These are phyloP conservation scores for Drosophila longiperda DNA, from an alignment of 2,888 invertebrate species.

Conservation along the genomic window DNA sequence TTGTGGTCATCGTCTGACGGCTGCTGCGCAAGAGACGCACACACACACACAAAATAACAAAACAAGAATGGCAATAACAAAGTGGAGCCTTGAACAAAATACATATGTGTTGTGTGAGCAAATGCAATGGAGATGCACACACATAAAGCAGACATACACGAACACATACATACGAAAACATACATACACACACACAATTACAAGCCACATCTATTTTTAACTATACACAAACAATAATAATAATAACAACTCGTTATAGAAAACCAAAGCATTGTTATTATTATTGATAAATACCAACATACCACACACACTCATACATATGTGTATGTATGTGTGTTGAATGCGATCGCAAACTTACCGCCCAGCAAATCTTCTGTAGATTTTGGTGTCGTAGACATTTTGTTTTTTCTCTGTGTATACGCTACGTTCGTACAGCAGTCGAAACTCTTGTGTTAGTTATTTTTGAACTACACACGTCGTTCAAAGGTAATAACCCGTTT, in stretches of 20 bases:
- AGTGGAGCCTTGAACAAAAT: conserved; percentile 66
- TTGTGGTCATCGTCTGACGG: conserved; percentile 48
- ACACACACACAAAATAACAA: conserved; percentile 43
- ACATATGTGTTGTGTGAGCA: conserved; percentile 26
- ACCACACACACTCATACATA: conserved; percentile 17
- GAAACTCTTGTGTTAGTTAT: conserved; percentile 42
- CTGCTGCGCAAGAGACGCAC: conserved; percentile 45
- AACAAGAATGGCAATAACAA: conserved; percentile 61
- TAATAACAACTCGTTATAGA: conserved; percentile 45
- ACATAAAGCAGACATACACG: conserved; percentile 26
- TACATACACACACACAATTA: conserved; percentile 34
- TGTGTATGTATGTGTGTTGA: conserved; percentile 13
- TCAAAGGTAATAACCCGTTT: conserved; percentile 64
- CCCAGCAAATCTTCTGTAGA: conserved; percentile 84
- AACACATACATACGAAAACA: not conserved
- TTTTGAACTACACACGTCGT: conserved; percentile 60
- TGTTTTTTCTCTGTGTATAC: conserved; percentile 55
- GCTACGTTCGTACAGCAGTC: conserved; percentile 32
- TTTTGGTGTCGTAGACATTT: conserved; percentile 85
- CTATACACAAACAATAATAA: conserved; percentile 40
- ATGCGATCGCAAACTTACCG: conserved; percentile 81
- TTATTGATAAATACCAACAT: conserved; percentile 51
- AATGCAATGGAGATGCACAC: conserved; percentile 54
- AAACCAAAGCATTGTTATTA: conserved; percentile 61
- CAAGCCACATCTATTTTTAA: conserved; percentile 60